These are phyloP conservation scores for Muscicapa striata DNA, from an alignment of 2,797 vertebrate species.

Conservation along the genomic window DNA sequence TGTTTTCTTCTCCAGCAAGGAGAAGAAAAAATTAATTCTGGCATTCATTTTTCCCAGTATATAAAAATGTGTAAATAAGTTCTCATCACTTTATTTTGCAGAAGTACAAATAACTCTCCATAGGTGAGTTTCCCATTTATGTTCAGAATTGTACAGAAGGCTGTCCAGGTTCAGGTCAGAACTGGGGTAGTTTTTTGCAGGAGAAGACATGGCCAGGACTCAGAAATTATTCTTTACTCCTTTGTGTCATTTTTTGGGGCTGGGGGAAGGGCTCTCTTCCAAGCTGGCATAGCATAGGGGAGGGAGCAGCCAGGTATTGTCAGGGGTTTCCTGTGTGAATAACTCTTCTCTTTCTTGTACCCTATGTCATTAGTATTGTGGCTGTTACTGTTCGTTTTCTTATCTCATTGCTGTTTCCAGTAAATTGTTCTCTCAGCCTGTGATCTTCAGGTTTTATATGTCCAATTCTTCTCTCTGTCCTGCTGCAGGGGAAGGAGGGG, in stretches of 20 bases:
- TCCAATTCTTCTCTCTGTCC: background rate
- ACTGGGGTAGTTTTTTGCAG: background rate
- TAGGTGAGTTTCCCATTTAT: background rate
- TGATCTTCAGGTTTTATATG: background rate
- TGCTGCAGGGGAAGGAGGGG: background rate
- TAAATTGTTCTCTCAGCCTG: background rate
- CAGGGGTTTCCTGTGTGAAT: background rate
- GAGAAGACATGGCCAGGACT: background rate
- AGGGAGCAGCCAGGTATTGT: no score
- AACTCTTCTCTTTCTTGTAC: background rate
- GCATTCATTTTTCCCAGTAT: background rate
- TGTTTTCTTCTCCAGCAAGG: background rate
- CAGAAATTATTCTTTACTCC: background rate
- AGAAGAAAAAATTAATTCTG: slow-evolving; percentile 3
- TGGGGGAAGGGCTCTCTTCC: background rate
- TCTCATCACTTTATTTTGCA: slow-evolving; percentile 49
- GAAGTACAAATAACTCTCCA: background rate
- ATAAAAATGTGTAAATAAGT: slow-evolving; percentile 11
- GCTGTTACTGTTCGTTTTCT: rapidly evolving
- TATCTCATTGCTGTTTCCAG: background rate
- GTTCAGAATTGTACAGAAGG: background rate
- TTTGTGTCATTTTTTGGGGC: background rate
- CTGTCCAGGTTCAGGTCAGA: rapidly evolving
- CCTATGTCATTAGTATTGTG: background rate
- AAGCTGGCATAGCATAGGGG: rapidly evolving